Conservation (phyloP, 2,113 vertebrate genomes). For the Xenopus borealis region DNA sequence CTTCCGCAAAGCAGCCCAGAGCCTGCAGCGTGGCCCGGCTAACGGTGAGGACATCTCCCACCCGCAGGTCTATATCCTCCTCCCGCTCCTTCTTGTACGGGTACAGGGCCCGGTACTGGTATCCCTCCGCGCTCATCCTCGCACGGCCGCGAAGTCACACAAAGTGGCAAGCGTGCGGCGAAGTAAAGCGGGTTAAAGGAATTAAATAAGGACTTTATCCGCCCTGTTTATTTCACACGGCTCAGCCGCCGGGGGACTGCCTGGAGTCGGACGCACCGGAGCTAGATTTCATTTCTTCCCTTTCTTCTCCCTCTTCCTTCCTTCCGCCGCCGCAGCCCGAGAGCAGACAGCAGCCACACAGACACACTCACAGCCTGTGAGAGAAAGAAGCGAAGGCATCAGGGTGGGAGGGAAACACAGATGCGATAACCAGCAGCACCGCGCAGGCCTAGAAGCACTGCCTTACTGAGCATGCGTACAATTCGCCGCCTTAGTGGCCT, state of each 20-base stretch:
- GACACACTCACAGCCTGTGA: conserved; percentile 7
- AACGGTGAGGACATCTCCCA: conserved; percentile 88
- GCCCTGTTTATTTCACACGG: conserved; percentile 6
- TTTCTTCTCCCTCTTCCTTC: conserved; percentile 15
- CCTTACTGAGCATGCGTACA: too few species aligned
- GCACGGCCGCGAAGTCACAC: not conserved
- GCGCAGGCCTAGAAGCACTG: not conserved
- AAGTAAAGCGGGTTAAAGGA: not conserved
- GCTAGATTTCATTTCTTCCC: conserved; percentile 31
- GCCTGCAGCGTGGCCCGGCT: conserved; percentile 87
- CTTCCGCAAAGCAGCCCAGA: conserved; percentile 80
- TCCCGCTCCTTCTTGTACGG: conserved; percentile 95
- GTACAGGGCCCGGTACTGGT: conserved; percentile 92
- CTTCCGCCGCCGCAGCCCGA: conserved; percentile 17
- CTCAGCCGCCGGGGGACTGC: conserved; percentile 31
- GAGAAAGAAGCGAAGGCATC: conserved; percentile 1
- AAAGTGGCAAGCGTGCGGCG: too few species aligned
- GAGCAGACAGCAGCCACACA: not conserved
- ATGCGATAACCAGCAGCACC: not conserved
- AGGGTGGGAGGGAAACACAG: conserved; percentile 18
- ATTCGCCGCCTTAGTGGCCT: too few species aligned
- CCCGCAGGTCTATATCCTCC: conserved; percentile 90
- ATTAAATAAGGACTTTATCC: not conserved
- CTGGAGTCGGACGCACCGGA: conserved; percentile 35
- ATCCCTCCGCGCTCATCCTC: conserved; percentile 90